Conservation (phyloP, 2,113 vertebrate species). For the Falco punctatus region DNA sequence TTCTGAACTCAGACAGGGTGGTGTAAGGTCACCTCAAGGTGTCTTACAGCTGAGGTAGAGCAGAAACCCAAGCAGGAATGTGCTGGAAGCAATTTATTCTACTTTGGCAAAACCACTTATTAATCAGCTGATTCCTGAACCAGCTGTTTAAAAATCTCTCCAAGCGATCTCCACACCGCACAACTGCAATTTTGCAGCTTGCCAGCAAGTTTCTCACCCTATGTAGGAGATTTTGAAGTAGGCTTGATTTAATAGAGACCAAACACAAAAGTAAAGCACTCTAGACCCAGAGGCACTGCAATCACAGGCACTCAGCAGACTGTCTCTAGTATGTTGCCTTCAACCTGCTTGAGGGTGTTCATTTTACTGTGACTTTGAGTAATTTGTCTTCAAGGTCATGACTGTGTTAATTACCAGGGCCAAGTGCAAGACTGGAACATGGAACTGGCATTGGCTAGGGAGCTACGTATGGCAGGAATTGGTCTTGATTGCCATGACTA, state of each 20-base stretch:
- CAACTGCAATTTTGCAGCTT: conserved; percentile 9
- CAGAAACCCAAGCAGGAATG: neutral
- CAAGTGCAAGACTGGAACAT: neutral
- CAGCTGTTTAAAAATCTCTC: conserved; percentile 33
- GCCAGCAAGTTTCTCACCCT: neutral
- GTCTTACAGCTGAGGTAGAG: neutral
- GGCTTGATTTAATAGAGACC: neutral
- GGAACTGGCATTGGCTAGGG: neutral
- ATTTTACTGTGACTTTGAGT: neutral
- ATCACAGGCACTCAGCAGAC: rapidly evolving
- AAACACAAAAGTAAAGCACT: neutral
- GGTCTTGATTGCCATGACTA: neutral
- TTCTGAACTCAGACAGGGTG: neutral
- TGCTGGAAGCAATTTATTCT: conserved; percentile 11
- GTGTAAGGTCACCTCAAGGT: conserved; percentile 5
- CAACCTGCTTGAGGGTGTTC: neutral
- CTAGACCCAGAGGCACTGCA: neutral
- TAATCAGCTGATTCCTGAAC: neutral
- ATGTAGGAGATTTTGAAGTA: neutral
- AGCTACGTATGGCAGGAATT: neutral
- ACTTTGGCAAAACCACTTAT: neutral
- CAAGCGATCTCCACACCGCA: neutral
- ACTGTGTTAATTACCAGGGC: neutral
- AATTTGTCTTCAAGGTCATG: neutral
- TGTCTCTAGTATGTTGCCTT: rapidly evolving